phyloP scores from a whole-genome alignment of 2,888 invertebrate species.

The Apantesis nais region DNA sequence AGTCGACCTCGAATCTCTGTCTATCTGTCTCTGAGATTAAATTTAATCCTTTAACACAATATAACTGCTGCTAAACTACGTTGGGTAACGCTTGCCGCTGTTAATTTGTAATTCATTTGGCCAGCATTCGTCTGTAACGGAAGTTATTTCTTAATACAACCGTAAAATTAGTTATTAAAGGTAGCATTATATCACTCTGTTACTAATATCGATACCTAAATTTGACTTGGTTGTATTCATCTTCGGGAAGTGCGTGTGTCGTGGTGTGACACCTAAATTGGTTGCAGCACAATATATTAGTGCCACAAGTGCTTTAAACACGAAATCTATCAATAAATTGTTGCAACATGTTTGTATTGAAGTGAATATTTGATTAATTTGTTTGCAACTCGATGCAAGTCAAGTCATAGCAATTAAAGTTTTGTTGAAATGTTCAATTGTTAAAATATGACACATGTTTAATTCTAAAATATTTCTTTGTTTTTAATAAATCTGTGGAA shows the following conservation, averaged over 20 bases:
- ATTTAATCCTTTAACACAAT: neutral
- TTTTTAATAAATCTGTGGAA: neutral
- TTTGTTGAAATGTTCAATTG: neutral
- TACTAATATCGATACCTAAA: conserved; percentile 24
- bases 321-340: conserved; percentile 22
- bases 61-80: neutral
- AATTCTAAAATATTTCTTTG: neutral
- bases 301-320: conserved; percentile 12
- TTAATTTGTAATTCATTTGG: conserved; percentile 34
- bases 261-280: conserved; percentile 27
- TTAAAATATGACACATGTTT: neutral
- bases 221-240: conserved; percentile 27
- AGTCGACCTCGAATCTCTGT: neutral
- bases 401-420: neutral
- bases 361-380: neutral
- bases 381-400: conserved; percentile 2
- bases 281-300: conserved; percentile 21
- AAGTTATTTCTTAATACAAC: conserved; percentile 29
- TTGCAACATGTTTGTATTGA: neutral
- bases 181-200: conserved; percentile 37
- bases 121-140: conserved; percentile 16
- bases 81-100: neutral
- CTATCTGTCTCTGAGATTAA: too few relatives aligned
- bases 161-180: conserved; percentile 32
- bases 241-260: conserved; percentile 15